phyloP scores from a whole-genome alignment of 2,797 vertebrate species.

The Cuniculus paca region DNA sequence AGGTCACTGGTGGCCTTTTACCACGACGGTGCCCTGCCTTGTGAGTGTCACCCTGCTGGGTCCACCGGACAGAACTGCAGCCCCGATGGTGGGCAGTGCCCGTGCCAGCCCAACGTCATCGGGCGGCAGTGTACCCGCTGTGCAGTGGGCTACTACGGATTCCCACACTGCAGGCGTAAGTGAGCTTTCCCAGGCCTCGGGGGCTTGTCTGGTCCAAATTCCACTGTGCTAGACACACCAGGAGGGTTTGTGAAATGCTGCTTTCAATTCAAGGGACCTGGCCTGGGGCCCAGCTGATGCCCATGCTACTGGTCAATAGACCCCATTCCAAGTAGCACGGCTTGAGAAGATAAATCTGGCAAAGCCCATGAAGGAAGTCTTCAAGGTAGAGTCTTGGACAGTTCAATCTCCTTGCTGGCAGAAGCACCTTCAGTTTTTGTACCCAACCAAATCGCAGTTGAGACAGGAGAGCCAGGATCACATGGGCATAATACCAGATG shows the following conservation, averaged over 20 bases:
- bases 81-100: constrained; percentile 94
- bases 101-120: constrained; percentile 91
- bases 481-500: fast-evolving
- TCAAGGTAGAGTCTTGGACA: not conserved
- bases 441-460: not conserved
- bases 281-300: not conserved
- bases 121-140: constrained; percentile 95
- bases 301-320: fast-evolving
- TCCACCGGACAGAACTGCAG: constrained; percentile 88
- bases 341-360: not conserved
- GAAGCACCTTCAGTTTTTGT: not conserved
- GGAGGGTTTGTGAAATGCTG: not conserved
- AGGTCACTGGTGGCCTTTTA: constrained; percentile 93
- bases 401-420: not conserved
- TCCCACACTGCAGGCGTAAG: constrained; percentile 95
- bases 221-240: not conserved
- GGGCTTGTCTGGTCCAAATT: not conserved
- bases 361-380: not conserved
- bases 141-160: constrained; percentile 93
- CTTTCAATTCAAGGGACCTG: not conserved
- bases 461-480: not conserved
- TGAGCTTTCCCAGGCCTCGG: fast-evolving
- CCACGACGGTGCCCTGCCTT: constrained; percentile 93
- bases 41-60: constrained; percentile 91
- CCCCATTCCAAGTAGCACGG: not conserved